Evolutionary conservation across 2,888 invertebrate species (phyloP).

Genomic region (Epinotia bilunana): DNA sequence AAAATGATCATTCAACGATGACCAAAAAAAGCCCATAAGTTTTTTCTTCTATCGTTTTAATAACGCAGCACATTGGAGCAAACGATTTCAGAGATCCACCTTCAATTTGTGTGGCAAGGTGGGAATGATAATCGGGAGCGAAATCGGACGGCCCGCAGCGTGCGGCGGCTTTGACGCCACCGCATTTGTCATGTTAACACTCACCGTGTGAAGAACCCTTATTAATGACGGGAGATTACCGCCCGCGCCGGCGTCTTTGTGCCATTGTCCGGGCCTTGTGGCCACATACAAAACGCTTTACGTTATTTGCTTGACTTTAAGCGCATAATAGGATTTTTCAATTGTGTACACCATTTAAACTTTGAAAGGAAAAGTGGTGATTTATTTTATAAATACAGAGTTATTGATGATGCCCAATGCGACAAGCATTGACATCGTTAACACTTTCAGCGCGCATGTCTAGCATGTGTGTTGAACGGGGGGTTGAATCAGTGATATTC

Average conservation of each 20-base stretch:
- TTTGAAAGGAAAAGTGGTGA: conserved; percentile 32
- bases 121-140: conserved; percentile 63
- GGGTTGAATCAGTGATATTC: neutral
- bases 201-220: conserved; percentile 79
- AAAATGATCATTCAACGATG: neutral
- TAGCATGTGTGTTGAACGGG: too few species aligned
- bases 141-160: conserved; percentile 66
- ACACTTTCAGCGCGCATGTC: neutral
- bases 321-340: conserved; percentile 65
- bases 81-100: conserved; percentile 41
- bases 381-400: conserved; percentile 33
- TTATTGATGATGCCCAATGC: conserved; percentile 17
- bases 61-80: conserved; percentile 15
- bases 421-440: conserved; percentile 10
- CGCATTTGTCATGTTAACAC: conserved; percentile 83
- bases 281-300: conserved; percentile 62
- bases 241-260: conserved; percentile 68
- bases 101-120: conserved; percentile 63
- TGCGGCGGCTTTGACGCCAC: conserved; percentile 63
- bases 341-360: conserved; percentile 34
- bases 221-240: conserved; percentile 81
- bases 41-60: conserved; percentile 12
- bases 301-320: conserved; percentile 61
- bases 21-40: neutral
- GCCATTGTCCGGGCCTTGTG: conserved; percentile 63